phyloP scores from a whole-genome alignment of 2,113 vertebrate genomes.

The Mastomys natalensis region DNA sequence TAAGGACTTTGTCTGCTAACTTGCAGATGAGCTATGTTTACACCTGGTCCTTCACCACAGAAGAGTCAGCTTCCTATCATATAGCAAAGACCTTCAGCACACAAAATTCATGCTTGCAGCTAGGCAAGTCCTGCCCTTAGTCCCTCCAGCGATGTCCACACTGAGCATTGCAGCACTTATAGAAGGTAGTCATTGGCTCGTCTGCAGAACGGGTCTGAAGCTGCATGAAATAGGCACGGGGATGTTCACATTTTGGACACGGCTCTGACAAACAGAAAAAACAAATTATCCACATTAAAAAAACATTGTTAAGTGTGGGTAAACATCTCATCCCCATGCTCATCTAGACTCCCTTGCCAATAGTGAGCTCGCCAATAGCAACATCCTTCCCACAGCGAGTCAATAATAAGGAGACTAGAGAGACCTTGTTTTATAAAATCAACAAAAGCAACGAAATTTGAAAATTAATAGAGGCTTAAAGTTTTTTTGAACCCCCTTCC shows the following conservation, averaged over 20 bases:
- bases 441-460: not conserved
- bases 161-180: slow-evolving; percentile 95
- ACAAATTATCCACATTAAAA: not conserved
- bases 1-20: not conserved
- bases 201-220: slow-evolving; percentile 98
- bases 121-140: slow-evolving; percentile 64
- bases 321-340: not conserved
- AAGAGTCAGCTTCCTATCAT: not conserved
- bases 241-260: slow-evolving; percentile 96
- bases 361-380: not conserved
- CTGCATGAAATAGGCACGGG: slow-evolving; percentile 98
- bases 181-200: slow-evolving; percentile 99
- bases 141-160: slow-evolving; percentile 97
- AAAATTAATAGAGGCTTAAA: not conserved
- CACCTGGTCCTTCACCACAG: not conserved
- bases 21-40: not conserved
- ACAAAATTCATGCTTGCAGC: not conserved
- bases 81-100: not conserved
- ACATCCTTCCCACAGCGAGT: not conserved
- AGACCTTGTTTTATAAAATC: not conserved
- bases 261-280: slow-evolving; percentile 87
- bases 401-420: not conserved
- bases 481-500: not conserved
- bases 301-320: not conserved
- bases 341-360: too few relatives aligned